These are phyloP conservation scores for Conchocele bisecta DNA, from an alignment of 2,888 invertebrate species.

Conservation along the genomic window DNA sequence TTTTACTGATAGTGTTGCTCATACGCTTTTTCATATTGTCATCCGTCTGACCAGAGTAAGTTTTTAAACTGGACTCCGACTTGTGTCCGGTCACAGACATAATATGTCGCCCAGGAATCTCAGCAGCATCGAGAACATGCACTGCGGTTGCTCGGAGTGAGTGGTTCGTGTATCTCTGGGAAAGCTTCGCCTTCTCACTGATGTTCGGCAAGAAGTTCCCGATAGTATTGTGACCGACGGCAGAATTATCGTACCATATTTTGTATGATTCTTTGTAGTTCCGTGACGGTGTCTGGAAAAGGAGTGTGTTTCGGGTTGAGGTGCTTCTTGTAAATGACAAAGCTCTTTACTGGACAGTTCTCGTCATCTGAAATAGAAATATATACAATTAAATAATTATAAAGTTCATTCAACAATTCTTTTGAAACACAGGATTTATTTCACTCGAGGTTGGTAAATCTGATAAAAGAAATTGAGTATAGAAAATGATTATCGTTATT, in stretches of 20 bases:
- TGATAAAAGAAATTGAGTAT: too few species aligned
- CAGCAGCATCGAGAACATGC: not conserved
- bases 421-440: too few species aligned
- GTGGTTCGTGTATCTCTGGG: constrained; percentile 10
- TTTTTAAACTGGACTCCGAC: not conserved
- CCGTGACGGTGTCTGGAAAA: too few species aligned
- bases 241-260: not conserved
- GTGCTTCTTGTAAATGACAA: not conserved
- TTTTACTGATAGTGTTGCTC: constrained; percentile 1
- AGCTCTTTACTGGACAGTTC: not conserved
- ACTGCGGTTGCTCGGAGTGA: constrained; percentile 8
- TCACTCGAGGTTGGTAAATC: too few species aligned
- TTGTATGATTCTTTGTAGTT: too few species aligned
- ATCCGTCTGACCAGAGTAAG: not conserved
- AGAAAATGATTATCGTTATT: too few species aligned
- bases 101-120: not conserved
- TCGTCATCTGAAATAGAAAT: not conserved
- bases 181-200: not conserved
- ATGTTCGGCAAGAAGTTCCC: not conserved
- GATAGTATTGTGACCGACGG: not conserved
- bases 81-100: constrained; percentile 14
- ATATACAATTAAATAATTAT: too few species aligned
- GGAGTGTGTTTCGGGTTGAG: not conserved
- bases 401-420: too few species aligned
- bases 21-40: not conserved